phyloP scores from a whole-genome alignment of 1,140 invertebrate genomes.

The Zaprionus gabonicus region DNA sequence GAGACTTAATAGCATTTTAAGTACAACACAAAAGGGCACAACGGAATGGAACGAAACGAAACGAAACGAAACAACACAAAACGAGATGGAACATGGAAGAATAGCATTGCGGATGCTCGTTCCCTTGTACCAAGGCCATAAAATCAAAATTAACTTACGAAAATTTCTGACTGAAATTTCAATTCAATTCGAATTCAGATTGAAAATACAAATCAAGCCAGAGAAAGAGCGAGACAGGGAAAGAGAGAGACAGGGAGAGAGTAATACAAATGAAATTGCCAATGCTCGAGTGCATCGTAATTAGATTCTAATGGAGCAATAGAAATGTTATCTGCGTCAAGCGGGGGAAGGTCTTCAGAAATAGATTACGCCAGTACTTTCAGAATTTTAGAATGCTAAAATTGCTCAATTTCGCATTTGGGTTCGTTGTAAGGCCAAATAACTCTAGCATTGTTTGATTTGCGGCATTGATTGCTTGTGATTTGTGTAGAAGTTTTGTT shows the following conservation, averaged over 20 bases:
- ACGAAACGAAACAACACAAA: not conserved
- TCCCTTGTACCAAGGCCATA: conserved; percentile 20
- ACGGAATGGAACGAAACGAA: not conserved
- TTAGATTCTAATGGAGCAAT: conserved; percentile 22
- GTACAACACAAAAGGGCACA: conserved; percentile 55
- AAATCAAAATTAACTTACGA: conserved; percentile 47
- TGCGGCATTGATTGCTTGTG: not conserved
- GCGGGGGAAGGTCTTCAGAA: not conserved
- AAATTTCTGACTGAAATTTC: conserved; percentile 17
- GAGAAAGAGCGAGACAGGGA: not conserved
- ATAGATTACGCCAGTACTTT: conserved; percentile 9
- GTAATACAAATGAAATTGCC: conserved; percentile 8
- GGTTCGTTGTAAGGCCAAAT: not conserved
- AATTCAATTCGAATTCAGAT: conserved; percentile 33
- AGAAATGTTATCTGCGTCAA: not conserved
- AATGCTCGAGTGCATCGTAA: conserved; percentile 13
- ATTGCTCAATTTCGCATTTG: conserved; percentile 4
- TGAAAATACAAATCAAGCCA: conserved; percentile 19
- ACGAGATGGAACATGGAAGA: not conserved
- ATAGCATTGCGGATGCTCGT: not conserved
- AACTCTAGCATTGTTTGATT: not conserved
- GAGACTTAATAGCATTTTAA: conserved; percentile 82
- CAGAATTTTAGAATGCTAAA: not conserved
- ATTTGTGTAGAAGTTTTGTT: not conserved
- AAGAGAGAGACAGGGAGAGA: not conserved